Percentiles rank a stretch among this genome's conserved stretches.
Evolutionary conservation across 2,888 invertebrate genomes (phyloP).

Genomic region (Caprella mutica): DNA sequence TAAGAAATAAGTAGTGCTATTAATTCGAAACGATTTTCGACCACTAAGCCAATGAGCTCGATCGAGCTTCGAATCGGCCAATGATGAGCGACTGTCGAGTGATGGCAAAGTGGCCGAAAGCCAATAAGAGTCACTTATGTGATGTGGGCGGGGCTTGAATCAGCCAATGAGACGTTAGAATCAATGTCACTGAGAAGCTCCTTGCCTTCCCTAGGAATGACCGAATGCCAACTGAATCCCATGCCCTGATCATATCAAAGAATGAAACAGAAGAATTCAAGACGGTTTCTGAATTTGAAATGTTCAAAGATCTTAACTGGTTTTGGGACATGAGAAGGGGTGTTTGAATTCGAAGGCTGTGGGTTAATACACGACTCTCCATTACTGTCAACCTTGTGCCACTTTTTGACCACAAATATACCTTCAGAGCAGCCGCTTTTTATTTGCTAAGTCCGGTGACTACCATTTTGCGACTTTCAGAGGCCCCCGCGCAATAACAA

Average conservation of each 20-base stretch:
- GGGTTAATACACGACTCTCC: slow-evolving; percentile 10
- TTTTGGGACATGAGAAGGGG: too few relatives aligned
- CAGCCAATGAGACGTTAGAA: slow-evolving; percentile 20
- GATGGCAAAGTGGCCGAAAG: slow-evolving; percentile 10
- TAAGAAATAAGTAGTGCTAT: too few relatives aligned
- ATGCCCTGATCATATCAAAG: too few relatives aligned
- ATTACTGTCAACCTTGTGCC: slow-evolving; percentile 11
- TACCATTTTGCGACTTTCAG: slow-evolving; percentile 11
- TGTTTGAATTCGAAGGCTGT: too few relatives aligned
- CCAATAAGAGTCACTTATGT: slow-evolving; percentile 19
- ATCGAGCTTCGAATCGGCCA: slow-evolving; percentile 22
- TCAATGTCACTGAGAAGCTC: slow-evolving; percentile 10
- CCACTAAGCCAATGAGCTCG: slow-evolving; percentile 21
- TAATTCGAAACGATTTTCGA: slow-evolving; percentile 9
- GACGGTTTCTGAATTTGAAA: too few relatives aligned
- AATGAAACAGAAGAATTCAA: too few relatives aligned
- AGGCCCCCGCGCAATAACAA: too few relatives aligned
- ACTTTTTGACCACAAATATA: slow-evolving; percentile 11
- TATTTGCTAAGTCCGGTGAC: slow-evolving; percentile 9
- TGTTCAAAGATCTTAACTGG: too few relatives aligned
- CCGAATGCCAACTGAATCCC: too few relatives aligned
- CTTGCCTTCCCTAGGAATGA: slow-evolving; percentile 8
- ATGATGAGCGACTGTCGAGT: slow-evolving; percentile 21
- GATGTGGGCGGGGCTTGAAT: slow-evolving; percentile 16
- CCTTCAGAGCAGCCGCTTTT: slow-evolving; percentile 9